Evolutionary conservation across 23 tunicate species (phyloP), one percentile per base, ranked within the genome.

Genomic region (Clavelina lepadiformis): DNA sequence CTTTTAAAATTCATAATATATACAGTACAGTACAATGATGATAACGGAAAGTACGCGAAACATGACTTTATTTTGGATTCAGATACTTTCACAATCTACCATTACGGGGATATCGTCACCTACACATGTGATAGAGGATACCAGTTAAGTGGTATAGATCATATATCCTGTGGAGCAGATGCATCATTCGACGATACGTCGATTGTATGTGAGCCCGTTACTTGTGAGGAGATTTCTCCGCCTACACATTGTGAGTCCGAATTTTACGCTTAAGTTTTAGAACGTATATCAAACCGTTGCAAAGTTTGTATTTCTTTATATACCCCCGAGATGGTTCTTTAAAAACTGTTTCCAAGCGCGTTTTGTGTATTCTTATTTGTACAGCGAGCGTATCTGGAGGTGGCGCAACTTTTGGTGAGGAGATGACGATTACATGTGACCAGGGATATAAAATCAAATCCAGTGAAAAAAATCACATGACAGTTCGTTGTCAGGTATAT

Each of bases 101-200:
- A n/a, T n/a, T 86, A 32, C 46, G 82, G 77, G 0, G 82, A 68
- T 37, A 68, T 51, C 8, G 70, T 63, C 8, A 26, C 46, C 4
- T 88, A 88, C 53, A 28, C 51, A 33, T 88, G 96, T 45, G 74
- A 57, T 20, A 28, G 37, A 28, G 96, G 96, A 2, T 74, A 63
- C 52, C 28, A 22, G 11, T 49, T 68, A 66, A 36, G 28, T 21
- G 74, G 58, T 24, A 65, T 35, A 0, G 55, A 28, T 24, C 30
- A 28, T 4, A 28, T 50, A 19, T 35, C 76, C 24, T 88, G 96
- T 34, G 61, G 41, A 38, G 44, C 79, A 28, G 67, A 74, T 68
- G 96, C 82, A 28, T 21, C 44, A 5, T 79, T 88, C 46, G 33
- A 58, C 38, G 56, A 59, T 4, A n/a, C 37, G 2, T 21, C 54